Evolutionary conservation across 2,888 invertebrate species (phyloP), one percentile per base, ranked within the genome.

Genomic region (Erebia aethiops): DNA sequence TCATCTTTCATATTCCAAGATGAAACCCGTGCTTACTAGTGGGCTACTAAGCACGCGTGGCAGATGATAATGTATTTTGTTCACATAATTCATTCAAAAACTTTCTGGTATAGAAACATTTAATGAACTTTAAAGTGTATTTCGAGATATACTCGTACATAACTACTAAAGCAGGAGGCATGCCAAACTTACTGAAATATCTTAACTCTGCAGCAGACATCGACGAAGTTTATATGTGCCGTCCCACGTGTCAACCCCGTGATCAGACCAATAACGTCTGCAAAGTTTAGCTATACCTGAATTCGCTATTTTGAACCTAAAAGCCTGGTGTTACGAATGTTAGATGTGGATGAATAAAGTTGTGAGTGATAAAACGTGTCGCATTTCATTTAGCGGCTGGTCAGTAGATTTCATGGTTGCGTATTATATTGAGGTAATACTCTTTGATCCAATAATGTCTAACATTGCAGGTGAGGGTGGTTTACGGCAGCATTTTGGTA

Each of bases 251-350:
- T 86, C 89, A 87, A 86, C 80, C 81, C 78, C 77, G 83, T 90
- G 90, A 90, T 90, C 89, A 89, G 85, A 88, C 90, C 87, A 90
- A 90, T 90, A 88, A 86, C 71, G 75, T 74, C 71, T 63, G 67
- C 74, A 58, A 64, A 57, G 57, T 49, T 1, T 57, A 56, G 21
- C n/a, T 71, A 52, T n/a, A n/a, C 2, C 14, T n/a, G n/a, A 14
- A 58, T 56, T 65, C 10, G 7, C 58, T 2, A 75, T 75, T 72
- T 41, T 63, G 16, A 61, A 72, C 74, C 67, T 73, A 78, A 77
- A 54, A 10, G 0, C 14, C 0, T 52, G 7, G 56, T 0, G 3
- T 60, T 69, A 76, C 65, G 61, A 35, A 60, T 13, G n/a, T 41
- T 2, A 35, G 26, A 18, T 57, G 62, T 65, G 52, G 58, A 56